A percentile compares a stretch with the other conserved stretches of the same genome.
These are phyloP conservation scores for Hydrolagus colliei DNA, from an alignment of 2,797 vertebrate species.

Conservation along the genomic window DNA sequence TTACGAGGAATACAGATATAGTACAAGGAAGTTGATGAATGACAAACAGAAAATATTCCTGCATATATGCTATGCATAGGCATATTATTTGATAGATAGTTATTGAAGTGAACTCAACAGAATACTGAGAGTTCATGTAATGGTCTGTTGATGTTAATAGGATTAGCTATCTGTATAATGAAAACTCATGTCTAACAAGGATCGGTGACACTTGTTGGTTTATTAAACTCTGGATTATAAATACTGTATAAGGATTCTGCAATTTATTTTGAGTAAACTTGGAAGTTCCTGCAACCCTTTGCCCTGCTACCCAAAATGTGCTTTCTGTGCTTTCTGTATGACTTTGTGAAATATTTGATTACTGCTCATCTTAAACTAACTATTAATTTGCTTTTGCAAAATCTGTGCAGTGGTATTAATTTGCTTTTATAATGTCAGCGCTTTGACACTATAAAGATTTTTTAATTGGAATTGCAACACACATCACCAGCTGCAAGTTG, in stretches of 20 bases:
- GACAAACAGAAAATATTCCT: too few relatives aligned
- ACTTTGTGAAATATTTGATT: slow-evolving; percentile 28
- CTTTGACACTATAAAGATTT: slow-evolving; percentile 18
- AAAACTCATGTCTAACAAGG: slow-evolving; percentile 13
- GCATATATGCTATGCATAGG: too few relatives aligned
- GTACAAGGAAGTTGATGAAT: too few relatives aligned
- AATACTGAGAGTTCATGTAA: neutral
- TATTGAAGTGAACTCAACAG: too few relatives aligned
- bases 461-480: slow-evolving; percentile 28
- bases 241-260: neutral
- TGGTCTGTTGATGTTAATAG: slow-evolving; percentile 19
- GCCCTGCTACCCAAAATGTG: neutral
- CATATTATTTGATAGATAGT: too few relatives aligned
- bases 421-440: slow-evolving; percentile 23
- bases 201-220: slow-evolving; percentile 15
- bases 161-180: slow-evolving; percentile 27
- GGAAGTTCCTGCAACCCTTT: neutral
- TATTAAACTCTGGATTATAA: slow-evolving; percentile 9
- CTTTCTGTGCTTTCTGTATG: neutral
- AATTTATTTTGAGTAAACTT: slow-evolving; percentile 14
- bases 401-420: slow-evolving; percentile 31
- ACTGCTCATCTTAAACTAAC: slow-evolving; percentile 31
- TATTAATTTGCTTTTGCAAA: slow-evolving; percentile 33
- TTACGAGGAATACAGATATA: too few relatives aligned
- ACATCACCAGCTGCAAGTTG: slow-evolving; percentile 20